Base-by-base conservation (phyloP, 2,113 vertebrate species). In the Phalacrocorax aristotelis region DNA sequence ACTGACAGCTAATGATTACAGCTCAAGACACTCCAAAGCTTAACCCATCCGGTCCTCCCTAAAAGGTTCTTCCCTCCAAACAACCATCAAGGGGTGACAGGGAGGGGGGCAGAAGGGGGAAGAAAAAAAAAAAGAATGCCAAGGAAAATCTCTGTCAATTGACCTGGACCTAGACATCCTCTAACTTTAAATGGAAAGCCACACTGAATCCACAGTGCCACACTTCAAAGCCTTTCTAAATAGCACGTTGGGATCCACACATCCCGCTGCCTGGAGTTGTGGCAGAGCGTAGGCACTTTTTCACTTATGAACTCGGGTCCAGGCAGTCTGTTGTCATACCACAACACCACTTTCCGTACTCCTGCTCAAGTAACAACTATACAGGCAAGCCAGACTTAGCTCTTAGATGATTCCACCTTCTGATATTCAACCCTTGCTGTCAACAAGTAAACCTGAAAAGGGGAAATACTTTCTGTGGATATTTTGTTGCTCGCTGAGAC, bases 1-100 rank as follows among this genome's bases (percentile, higher is more conserved):
- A 44, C 92, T 66, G 72, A 78, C 93, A 95, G 86, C 94, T 96
- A 94, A 92, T 72, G 95, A 96, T 95, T 97, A 95, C 94, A 96
- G 93, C 94, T 91, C 89, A 34, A 32, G 42, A 70, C 61, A 80
- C 94, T 95, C 80, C 84, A 96, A 76, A 95, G 87, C 84, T 80
- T 87, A 84, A 92, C 92, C 81, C 95, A 95, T 94, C 93, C 77
- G 78, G 91, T 79, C 66, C 66, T 77, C 69, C 80, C 76, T 66
- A 38, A 87, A 88, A 91, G 54, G 25, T 66, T 83, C 71, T 83
- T 93, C 26, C 68, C 68, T 87, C 38, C 52, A 66, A 87, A 91
- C 78, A 64, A 68, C 87, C 87, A 91, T 34, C 55, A 70, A 70
- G 75, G 26, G 8, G 21, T 3, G 9, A n/a, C 42, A 23, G 5